Percentiles rank a stretch among this genome's conserved stretches.
Evolutionary conservation across 1,140 invertebrate genomes (phyloP).

Genomic region (Penaeus chinensis): DNA sequence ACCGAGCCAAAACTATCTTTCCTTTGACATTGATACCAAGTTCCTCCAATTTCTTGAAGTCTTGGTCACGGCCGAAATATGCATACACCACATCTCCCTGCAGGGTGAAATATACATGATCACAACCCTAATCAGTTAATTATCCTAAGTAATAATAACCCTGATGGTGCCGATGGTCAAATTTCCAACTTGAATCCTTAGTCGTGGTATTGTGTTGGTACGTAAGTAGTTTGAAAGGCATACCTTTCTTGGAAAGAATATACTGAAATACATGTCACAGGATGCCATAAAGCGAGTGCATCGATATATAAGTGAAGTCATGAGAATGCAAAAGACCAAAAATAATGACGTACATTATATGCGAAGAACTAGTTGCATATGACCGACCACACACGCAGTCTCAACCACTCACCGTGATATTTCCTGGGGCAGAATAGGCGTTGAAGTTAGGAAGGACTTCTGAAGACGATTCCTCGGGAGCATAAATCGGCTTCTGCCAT

Average conservation of each 20-base stretch:
- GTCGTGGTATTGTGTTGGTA: not conserved
- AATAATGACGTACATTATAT: not conserved
- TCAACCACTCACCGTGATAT: slow-evolving; percentile 36
- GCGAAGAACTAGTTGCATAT: no score
- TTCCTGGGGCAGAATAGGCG: slow-evolving; percentile 63
- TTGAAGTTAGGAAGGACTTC: slow-evolving; percentile 60
- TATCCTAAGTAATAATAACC: not conserved
- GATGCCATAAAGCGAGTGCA: not conserved
- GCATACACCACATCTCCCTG: slow-evolving; percentile 69
- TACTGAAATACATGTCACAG: no score
- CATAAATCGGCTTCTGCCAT: slow-evolving; percentile 50
- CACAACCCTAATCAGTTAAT: not conserved
- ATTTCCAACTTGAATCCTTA: not conserved
- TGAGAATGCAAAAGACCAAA: not conserved
- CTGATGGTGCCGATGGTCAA: not conserved
- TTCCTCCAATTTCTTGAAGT: slow-evolving; percentile 69
- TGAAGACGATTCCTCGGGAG: slow-evolving; percentile 51
- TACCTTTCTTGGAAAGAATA: not conserved
- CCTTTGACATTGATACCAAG: slow-evolving; percentile 67
- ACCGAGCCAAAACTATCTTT: slow-evolving; percentile 68
- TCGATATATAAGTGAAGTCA: not conserved
- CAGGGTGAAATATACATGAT: not conserved
- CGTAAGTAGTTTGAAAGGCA: not conserved
- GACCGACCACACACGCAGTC: not conserved
- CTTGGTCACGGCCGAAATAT: slow-evolving; percentile 70